Evolutionary conservation across 2,888 invertebrate genomes (phyloP).

Genomic region (Drosophila incognita): DNA sequence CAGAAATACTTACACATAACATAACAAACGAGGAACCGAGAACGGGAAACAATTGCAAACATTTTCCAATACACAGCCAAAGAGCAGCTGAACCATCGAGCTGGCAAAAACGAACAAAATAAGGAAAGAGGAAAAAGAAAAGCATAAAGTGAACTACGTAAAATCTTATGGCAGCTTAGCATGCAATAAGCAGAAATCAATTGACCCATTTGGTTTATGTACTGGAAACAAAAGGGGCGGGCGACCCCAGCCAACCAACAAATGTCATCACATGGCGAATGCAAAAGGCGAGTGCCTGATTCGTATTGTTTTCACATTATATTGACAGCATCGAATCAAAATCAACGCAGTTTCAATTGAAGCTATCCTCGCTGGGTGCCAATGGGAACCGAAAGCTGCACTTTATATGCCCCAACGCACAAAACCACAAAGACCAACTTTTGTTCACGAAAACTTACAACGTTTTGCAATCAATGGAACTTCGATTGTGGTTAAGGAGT

Average conservation of each 20-base stretch:
- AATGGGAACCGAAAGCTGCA: constrained; percentile 66
- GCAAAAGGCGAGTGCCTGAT: constrained; percentile 15
- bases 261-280: constrained; percentile 51
- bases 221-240: constrained; percentile 66
- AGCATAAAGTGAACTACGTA: constrained; percentile 47
- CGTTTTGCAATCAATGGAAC: constrained; percentile 70
- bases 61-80: constrained; percentile 57
- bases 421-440: constrained; percentile 57
- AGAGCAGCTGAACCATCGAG: constrained; percentile 22
- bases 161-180: constrained; percentile 73
- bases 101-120: constrained; percentile 6
- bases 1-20: constrained; percentile 67
- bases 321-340: constrained; percentile 68
- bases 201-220: constrained; percentile 83
- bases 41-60: constrained; percentile 66
- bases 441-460: constrained; percentile 62
- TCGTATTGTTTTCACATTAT: constrained; percentile 65
- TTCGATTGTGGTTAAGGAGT: constrained; percentile 40
- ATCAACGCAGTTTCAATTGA: constrained; percentile 59
- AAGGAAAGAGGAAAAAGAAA: not conserved
- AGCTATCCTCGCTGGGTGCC: constrained; percentile 12
- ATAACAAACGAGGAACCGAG: constrained; percentile 41
- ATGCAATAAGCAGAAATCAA: constrained; percentile 81
- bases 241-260: not conserved
- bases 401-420: constrained; percentile 65